phyloP scores from a whole-genome alignment of 2,797 vertebrate genomes.

The Rhabdomys pumilio region DNA sequence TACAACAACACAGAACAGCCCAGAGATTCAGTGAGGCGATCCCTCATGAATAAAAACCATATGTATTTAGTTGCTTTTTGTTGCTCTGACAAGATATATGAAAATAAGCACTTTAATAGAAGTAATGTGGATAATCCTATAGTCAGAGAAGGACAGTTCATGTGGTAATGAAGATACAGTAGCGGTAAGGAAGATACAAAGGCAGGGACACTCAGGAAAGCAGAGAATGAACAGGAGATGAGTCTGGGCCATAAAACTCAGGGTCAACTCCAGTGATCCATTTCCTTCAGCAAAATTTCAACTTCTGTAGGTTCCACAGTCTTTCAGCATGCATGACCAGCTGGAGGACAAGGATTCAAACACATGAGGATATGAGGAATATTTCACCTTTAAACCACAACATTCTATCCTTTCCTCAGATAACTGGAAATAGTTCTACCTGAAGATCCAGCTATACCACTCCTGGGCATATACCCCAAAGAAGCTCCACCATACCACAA shows the following conservation, averaged over 20 bases:
- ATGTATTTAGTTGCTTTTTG: constrained; percentile 15
- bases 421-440: neutral
- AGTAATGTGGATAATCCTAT: neutral
- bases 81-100: neutral
- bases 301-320: neutral
- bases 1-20: neutral
- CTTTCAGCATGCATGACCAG: neutral
- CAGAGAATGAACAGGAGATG: neutral
- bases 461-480: neutral
- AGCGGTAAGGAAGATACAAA: neutral
- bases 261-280: neutral
- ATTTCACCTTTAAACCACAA: neutral
- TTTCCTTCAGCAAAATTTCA: neutral
- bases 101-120: neutral
- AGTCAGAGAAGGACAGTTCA: neutral
- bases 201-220: too few relatives aligned
- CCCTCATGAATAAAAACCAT: neutral
- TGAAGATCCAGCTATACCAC: neutral
- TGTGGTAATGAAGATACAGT: neutral
- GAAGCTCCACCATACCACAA: neutral
- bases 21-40: neutral
- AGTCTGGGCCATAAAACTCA: neutral
- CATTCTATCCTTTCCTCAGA: neutral
- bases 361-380: neutral
- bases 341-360: neutral